Percentiles rank a stretch among this genome's conserved stretches.
Conservation (phyloP, 1,140 invertebrate genomes). For the Euborellia annulipes region DNA sequence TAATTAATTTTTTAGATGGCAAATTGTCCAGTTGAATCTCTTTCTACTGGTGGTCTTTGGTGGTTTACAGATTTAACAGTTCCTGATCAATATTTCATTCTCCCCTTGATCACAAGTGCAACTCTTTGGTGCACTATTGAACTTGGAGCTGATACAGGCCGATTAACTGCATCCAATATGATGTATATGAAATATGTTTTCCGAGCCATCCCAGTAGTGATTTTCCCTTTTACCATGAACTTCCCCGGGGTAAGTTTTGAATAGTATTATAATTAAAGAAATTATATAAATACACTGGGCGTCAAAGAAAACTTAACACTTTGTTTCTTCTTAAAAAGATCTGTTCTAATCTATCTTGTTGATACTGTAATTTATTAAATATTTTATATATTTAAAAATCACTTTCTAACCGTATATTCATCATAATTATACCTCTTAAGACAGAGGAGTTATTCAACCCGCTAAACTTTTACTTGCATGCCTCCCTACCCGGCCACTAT, state of each 20-base stretch:
- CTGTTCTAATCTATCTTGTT: too few relatives aligned
- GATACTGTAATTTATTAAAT: too few relatives aligned
- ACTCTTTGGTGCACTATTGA: conserved; percentile 72
- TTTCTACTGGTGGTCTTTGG: conserved; percentile 71
- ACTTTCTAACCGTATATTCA: too few relatives aligned
- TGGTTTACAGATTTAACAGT: conserved; percentile 91
- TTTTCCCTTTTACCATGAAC: conserved; percentile 73
- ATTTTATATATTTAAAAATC: too few relatives aligned
- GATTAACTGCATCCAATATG: conserved; percentile 42
- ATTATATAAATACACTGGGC: too few relatives aligned
- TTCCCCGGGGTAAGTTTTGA: conserved; percentile 74
- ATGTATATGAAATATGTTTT: conserved; percentile 56
- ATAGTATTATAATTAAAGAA: too few relatives aligned
- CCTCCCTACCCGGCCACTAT: too few relatives aligned
- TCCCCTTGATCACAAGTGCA: conserved; percentile 69
- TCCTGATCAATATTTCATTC: conserved; percentile 72
- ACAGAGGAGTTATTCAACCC: too few relatives aligned
- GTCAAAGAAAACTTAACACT: too few relatives aligned
- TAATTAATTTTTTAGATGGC: conserved; percentile 45
- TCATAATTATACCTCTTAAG: too few relatives aligned
- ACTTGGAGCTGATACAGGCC: conserved; percentile 61
- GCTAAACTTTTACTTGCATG: too few relatives aligned
- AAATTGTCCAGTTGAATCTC: conserved; percentile 69
- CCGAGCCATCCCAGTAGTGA: conserved; percentile 56
- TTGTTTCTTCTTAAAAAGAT: too few relatives aligned